Percentiles rank a stretch among this genome's conserved stretches.
These are phyloP conservation scores for Calameuta idolon DNA, from an alignment of 2,888 invertebrate species.

Conservation along the genomic window DNA sequence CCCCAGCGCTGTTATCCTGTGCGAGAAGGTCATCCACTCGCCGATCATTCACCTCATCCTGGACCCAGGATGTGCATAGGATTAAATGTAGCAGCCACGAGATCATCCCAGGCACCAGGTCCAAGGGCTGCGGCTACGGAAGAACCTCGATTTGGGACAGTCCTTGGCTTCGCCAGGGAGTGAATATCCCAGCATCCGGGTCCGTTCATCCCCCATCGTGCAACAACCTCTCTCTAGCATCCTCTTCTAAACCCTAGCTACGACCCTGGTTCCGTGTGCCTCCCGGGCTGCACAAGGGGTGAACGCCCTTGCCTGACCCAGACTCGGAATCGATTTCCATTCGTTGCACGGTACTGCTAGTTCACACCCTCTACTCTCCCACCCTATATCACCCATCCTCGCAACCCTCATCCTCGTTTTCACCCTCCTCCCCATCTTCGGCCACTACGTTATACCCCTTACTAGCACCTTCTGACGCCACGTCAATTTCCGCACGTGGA, in stretches of 20 bases:
- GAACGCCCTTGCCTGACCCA: constrained; percentile 66
- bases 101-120: constrained; percentile 10
- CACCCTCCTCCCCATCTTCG: constrained; percentile 1
- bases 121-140: not conserved
- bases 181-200: constrained; percentile 4
- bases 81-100: not conserved
- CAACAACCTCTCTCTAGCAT: constrained; percentile 28
- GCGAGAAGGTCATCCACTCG: constrained; percentile 64
- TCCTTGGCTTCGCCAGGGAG: not conserved
- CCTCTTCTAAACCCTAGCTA: constrained; percentile 51
- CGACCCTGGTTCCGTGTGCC: constrained; percentile 62
- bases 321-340: constrained; percentile 67
- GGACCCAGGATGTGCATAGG: constrained; percentile 26
- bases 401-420: constrained; percentile 11
- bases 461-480: not conserved
- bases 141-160: not conserved
- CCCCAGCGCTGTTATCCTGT: constrained; percentile 56
- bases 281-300: constrained; percentile 66
- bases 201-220: constrained; percentile 43
- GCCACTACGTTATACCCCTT: not conserved
- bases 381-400: constrained; percentile 14
- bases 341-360: constrained; percentile 44
- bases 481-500: constrained; percentile 36
- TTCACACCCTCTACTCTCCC: constrained; percentile 21
- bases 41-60: constrained; percentile 60